Evolutionary conservation across 2,888 invertebrate genomes (phyloP).

Genomic region (Rhagonycha fulva): DNA sequence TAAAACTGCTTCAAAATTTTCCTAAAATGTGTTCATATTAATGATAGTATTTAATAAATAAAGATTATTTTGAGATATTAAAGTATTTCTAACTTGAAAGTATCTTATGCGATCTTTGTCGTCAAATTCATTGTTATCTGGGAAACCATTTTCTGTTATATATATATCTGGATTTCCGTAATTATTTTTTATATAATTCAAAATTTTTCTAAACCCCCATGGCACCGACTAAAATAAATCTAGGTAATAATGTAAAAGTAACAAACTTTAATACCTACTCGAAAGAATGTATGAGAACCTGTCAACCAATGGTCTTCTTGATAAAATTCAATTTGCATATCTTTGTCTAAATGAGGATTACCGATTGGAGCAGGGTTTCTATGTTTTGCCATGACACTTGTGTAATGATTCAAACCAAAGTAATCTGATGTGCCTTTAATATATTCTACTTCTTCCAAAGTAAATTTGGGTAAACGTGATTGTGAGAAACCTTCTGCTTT

Average conservation of each 20-base stretch:
- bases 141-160: conserved; percentile 63
- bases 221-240: conserved; percentile 55
- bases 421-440: conserved; percentile 58
- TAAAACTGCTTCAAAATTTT: conserved; percentile 36
- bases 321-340: neutral
- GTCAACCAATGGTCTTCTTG: neutral
- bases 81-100: conserved; percentile 15
- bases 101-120: conserved; percentile 58
- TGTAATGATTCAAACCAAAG: conserved; percentile 59
- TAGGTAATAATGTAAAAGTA: neutral
- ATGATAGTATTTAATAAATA: neutral
- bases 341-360: conserved; percentile 32
- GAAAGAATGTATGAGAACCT: neutral
- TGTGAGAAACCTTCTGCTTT: conserved; percentile 58
- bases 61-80: neutral
- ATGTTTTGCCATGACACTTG: conserved; percentile 36
- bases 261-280: neutral
- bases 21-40: conserved; percentile 29
- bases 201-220: conserved; percentile 60
- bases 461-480: conserved; percentile 63
- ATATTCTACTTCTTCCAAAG: conserved; percentile 54
- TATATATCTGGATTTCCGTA: conserved; percentile 59
- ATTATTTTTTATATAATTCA: conserved; percentile 54
- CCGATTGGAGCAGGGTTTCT: conserved; percentile 3
- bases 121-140: conserved; percentile 54